Conservation (phyloP, 2,113 vertebrate genomes). For the Thomomys bottae region DNA sequence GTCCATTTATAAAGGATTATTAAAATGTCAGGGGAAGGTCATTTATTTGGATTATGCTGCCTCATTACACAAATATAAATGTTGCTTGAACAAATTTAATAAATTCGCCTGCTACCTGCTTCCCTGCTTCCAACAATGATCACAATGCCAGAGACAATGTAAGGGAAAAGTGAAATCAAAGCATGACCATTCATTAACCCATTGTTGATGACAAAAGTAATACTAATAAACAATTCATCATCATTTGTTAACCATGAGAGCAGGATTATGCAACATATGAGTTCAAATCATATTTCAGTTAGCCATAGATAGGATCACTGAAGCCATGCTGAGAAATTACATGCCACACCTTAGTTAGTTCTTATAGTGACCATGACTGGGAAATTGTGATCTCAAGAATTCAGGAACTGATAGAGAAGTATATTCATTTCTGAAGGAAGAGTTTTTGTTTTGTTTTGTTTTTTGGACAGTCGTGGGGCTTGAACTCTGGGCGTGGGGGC, state of each 20-base stretch:
- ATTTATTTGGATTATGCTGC: constrained; percentile 46
- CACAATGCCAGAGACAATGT: neutral
- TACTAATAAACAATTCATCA: constrained; percentile 45
- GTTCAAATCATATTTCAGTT: neutral
- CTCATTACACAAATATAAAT: constrained; percentile 31
- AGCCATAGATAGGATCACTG: neutral
- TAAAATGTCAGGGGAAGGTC: constrained; percentile 36
- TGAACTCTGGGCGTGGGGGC: too few relatives aligned
- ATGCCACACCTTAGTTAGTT: neutral
- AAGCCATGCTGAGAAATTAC: neutral
- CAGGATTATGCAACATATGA: neutral
- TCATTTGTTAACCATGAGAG: neutral
- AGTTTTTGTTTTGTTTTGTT: too few relatives aligned
- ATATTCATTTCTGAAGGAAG: neutral
- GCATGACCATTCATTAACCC: neutral
- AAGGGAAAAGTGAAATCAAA: neutral
- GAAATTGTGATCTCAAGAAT: neutral
- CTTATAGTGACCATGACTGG: neutral
- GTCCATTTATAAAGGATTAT: neutral
- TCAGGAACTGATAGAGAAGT: neutral
- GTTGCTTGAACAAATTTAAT: constrained; percentile 30
- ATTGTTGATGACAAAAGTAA: neutral
- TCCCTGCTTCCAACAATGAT: neutral
- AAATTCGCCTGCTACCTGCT: neutral
- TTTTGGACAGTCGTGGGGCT: too few relatives aligned